Evolutionary conservation across 2,797 vertebrate species (phyloP).

Genomic region (Aulostomus chinensis): DNA sequence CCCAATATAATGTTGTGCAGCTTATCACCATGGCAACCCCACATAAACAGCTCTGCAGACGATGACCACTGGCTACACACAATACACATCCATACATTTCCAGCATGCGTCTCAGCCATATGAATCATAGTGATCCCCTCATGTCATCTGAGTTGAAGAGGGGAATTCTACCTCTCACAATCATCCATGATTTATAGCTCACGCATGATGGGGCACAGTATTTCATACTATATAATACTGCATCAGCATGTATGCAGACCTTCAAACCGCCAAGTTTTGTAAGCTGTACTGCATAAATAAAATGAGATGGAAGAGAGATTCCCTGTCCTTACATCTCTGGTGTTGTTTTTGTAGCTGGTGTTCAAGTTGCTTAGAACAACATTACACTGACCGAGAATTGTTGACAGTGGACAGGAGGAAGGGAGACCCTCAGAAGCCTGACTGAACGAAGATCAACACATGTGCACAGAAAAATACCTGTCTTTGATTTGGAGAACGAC

Average conservation of each 20-base stretch:
- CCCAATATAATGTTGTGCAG: slow-evolving; percentile 29
- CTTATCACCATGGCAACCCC: slow-evolving; percentile 52
- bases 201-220: slow-evolving; percentile 24
- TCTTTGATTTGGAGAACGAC: not conserved
- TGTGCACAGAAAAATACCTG: not conserved
- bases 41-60: slow-evolving; percentile 47
- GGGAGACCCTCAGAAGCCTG: not conserved
- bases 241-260: slow-evolving; percentile 21
- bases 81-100: slow-evolving; percentile 13
- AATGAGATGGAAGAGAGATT: slow-evolving; percentile 1
- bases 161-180: slow-evolving; percentile 60
- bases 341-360: slow-evolving; percentile 15
- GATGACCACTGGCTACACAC: slow-evolving; percentile 35
- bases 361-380: slow-evolving; percentile 18
- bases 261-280: too few relatives aligned
- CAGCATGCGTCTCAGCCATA: slow-evolving; percentile 33
- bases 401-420: not conserved
- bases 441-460: not conserved
- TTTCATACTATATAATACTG: slow-evolving; percentile 3
- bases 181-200: slow-evolving; percentile 47
- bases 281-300: slow-evolving; percentile 6
- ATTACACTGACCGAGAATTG: not conserved
- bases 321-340: not conserved
- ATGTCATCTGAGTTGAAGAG: slow-evolving; percentile 49
- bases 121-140: slow-evolving; percentile 45